phyloP scores from a whole-genome alignment of 2,797 vertebrate genomes.

The Bovichtus variegatus region DNA sequence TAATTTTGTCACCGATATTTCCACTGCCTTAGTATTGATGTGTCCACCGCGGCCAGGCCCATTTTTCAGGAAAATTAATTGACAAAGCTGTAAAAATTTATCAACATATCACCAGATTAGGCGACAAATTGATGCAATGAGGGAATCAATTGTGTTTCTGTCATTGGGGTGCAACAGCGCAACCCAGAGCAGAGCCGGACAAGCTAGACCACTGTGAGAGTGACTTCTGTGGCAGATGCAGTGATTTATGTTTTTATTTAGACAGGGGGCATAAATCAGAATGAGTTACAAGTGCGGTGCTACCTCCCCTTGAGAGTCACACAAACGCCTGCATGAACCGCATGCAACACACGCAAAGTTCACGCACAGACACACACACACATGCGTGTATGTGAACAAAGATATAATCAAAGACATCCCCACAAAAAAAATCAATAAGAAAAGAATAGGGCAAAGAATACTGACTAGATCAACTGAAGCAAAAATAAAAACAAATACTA shows the following conservation, averaged over 20 bases:
- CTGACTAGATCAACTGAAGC: conserved; percentile 33
- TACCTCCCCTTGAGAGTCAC: conserved; percentile 72
- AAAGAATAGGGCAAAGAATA: conserved; percentile 47
- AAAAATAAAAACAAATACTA: conserved; percentile 25
- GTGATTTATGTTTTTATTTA: conserved; percentile 89
- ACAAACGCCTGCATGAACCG: conserved; percentile 54
- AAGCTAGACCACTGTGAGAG: conserved; percentile 79
- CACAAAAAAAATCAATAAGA: conserved; percentile 51
- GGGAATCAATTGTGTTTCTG: conserved; percentile 89
- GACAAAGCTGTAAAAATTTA: conserved; percentile 88
- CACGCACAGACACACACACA: conserved; percentile 45
- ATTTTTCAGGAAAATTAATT: conserved; percentile 90
- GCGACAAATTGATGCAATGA: conserved; percentile 90
- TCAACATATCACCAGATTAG: conserved; percentile 90
- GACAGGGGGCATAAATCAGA: conserved; percentile 87
- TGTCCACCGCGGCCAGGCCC: conserved; percentile 77
- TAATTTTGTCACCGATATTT: conserved; percentile 87
- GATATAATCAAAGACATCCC: conserved; percentile 61
- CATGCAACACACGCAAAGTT: conserved; percentile 56
- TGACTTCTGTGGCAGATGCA: conserved; percentile 83
- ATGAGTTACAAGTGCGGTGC: conserved; percentile 84
- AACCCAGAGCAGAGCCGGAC: conserved; percentile 66
- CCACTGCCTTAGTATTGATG: conserved; percentile 82
- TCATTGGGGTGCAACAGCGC: conserved; percentile 72
- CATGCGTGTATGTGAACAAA: conserved; percentile 22